Evolutionary conservation across 2,888 invertebrate genomes (phyloP), one percentile per base, ranked within the genome.

Genomic region (Caenorhabditis sp.): DNA sequence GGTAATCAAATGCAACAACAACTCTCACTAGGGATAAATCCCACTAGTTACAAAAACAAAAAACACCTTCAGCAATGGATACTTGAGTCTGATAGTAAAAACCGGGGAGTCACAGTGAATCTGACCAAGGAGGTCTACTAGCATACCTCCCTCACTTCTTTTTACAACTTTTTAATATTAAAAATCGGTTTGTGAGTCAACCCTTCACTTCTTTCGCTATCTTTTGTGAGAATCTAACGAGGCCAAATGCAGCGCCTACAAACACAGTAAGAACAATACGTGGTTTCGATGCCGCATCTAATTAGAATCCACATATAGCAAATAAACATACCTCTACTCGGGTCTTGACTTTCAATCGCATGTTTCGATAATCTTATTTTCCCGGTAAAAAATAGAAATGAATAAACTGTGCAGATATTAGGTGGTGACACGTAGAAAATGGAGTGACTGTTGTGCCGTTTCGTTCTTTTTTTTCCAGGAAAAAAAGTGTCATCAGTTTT

Each of bases 401-500:
- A 19, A 7, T 38, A 19, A 47, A 35, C 1, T 1, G 41, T 10
- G n/a, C 24, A 69, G n/a, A 47, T 19, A 47, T 19, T 19, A 24
- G 14, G 41, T 10, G 59, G 10, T 51, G 66, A 58, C 64, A 66
- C 66, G 59, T 76, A 58, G 19, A 49, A 76, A 76, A 66, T 59
- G 58, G 68, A 68, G 61, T 69, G 76, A 24, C 38, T 59, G 76
- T 49, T 47, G 75, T 38, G 44, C 66, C 47, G 76, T 68, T 68
- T 68, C 68, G 66, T 68, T 75, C 44, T 63, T 44, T 63, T 61
- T 54, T 81, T 75, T 70, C 24, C 51, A 35, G 63, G 38, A 74
- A 80, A 59, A 73, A 59, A 61, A 76, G 66, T 81, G 75, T 70
- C 74, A 74, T 81, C 81, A 81, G 74, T 81, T 81, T 70, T 75